Conservation (phyloP, 2,797 vertebrate genomes). For the Pteronotus mesoamericanus region DNA sequence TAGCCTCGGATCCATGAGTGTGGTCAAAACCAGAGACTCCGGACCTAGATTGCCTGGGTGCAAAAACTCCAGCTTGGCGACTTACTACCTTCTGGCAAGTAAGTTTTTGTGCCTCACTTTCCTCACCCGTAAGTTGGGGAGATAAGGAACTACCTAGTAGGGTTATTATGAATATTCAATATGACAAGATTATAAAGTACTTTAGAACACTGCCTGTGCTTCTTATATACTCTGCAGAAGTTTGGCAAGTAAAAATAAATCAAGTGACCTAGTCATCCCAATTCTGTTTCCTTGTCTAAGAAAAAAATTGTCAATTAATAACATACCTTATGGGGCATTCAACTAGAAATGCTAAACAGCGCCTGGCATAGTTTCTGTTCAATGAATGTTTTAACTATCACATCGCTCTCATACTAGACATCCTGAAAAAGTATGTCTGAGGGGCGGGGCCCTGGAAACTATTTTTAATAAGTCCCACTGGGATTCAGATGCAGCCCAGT, state of each 20-base stretch:
- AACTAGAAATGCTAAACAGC: background rate
- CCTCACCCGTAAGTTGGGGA: background rate
- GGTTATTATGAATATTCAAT: background rate
- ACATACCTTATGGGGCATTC: background rate
- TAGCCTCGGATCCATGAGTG: background rate
- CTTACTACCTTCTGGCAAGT: background rate
- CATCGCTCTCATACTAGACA: background rate
- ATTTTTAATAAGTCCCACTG: background rate
- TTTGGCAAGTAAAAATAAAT: constrained; percentile 20
- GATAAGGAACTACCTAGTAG: background rate
- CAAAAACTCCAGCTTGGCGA: background rate
- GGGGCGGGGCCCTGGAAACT: background rate
- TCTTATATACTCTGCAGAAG: background rate
- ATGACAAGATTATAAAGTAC: background rate
- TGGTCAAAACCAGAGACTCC: background rate
- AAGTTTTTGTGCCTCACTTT: background rate
- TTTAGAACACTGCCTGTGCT: background rate
- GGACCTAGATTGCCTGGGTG: background rate
- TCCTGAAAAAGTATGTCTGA: background rate
- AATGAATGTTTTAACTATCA: background rate
- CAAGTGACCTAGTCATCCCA: background rate
- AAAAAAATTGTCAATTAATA: background rate
- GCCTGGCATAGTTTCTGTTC: background rate
- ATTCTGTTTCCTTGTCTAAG: background rate
- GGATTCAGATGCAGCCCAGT: background rate